phyloP scores from a whole-genome alignment of 2,797 vertebrate genomes.

The Myotis findleyi region DNA sequence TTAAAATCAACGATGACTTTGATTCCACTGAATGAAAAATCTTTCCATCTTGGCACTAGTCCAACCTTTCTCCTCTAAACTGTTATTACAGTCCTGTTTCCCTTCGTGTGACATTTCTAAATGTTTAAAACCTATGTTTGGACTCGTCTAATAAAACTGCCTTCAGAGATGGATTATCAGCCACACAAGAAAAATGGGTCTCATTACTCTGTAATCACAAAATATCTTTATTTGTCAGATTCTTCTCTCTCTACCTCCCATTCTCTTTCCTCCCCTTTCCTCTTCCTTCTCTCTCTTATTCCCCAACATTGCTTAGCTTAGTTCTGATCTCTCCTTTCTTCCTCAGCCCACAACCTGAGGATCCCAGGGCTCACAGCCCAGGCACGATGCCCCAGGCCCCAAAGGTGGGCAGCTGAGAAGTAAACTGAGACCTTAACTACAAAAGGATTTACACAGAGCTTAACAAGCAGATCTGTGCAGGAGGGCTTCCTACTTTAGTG shows the following conservation, averaged over 20 bases:
- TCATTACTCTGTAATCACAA: slow-evolving; percentile 26
- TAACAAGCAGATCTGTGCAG: neutral
- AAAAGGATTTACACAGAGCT: neutral
- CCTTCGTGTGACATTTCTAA: neutral
- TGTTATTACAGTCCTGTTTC: neutral
- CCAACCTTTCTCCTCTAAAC: neutral
- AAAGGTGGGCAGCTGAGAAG: neutral
- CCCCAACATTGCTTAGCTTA: neutral
- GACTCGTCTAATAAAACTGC: neutral
- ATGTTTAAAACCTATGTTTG: slow-evolving; percentile 21
- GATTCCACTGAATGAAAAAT: neutral
- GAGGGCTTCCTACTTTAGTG: neutral
- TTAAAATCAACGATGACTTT: neutral
- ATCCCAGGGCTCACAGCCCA: neutral
- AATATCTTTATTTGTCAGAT: neutral
- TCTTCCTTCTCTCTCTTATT: neutral
- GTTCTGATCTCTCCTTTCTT: neutral
- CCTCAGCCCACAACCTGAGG: neutral
- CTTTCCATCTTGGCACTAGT: neutral
- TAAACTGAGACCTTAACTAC: neutral
- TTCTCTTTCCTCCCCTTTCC: neutral
- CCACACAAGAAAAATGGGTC: slow-evolving; percentile 12
- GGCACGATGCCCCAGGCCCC: neutral
- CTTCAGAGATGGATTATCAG: slow-evolving; percentile 3
- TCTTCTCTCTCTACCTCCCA: neutral